A percentile compares a stretch with the other conserved stretches of the same genome.
These are phyloP conservation scores for Callopanchax toddi DNA, from an alignment of 2,113 vertebrate species.

Conservation along the genomic window DNA sequence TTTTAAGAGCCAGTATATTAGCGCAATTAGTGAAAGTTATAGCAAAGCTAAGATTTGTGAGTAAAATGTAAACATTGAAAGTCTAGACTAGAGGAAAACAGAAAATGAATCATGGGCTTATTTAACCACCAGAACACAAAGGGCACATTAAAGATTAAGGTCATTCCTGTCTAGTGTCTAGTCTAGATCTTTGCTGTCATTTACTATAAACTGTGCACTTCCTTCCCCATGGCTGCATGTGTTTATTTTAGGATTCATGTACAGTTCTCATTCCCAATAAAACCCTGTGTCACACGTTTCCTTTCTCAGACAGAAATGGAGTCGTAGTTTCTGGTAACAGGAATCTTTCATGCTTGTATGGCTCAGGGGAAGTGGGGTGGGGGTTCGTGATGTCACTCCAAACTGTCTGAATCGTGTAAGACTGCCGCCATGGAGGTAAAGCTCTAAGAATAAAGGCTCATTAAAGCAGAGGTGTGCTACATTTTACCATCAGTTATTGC, in stretches of 20 bases:
- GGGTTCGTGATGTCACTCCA: not conserved
- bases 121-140: not conserved
- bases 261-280: conserved; percentile 15
- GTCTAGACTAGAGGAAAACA: no score
- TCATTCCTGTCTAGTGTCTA: not conserved
- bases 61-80: not conserved
- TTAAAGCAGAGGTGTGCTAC: no score
- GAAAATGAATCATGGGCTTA: no score
- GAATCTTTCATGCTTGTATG: not conserved
- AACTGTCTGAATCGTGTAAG: not conserved
- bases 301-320: not conserved
- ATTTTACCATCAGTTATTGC: no score
- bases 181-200: not conserved
- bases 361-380: not conserved
- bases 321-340: not conserved
- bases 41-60: no score
- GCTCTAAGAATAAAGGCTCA: no score
- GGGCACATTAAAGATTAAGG: no score
- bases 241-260: conserved; percentile 13
- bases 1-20: no score
- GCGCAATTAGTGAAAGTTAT: no score
- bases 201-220: conserved; percentile 14
- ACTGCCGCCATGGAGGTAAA: not conserved
- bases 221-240: not conserved
- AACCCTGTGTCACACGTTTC: not conserved